Percentiles rank a stretch among this genome's conserved stretches.
Conservation (phyloP, 2,113 vertebrate species). For the Parotia lawesii region DNA sequence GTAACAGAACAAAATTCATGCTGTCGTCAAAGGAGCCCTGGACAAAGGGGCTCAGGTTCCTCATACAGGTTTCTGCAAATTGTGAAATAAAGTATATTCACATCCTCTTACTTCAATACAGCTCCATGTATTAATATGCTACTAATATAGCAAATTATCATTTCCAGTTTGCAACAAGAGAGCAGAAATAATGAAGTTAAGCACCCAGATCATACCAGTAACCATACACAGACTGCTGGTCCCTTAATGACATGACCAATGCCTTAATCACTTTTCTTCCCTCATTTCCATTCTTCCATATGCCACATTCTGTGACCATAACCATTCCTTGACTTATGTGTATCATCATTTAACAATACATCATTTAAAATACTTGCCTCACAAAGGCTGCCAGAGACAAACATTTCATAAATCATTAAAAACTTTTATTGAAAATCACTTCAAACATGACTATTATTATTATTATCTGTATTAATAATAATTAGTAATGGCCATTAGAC, state of each 20-base stretch:
- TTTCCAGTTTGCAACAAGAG: not conserved
- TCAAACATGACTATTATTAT: not conserved
- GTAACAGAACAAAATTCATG: accelerated
- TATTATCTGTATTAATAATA: slow-evolving; percentile 28
- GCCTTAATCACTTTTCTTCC: not conserved
- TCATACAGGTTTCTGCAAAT: not conserved
- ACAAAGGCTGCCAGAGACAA: not conserved
- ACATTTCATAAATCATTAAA: slow-evolving; percentile 28
- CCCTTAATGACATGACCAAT: not conserved
- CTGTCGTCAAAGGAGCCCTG: not conserved
- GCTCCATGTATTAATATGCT: not conserved
- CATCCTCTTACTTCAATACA: not conserved
- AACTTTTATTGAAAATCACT: slow-evolving; percentile 11
- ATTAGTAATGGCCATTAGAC: slow-evolving; percentile 21
- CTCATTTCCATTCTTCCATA: not conserved
- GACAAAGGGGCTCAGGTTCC: not conserved
- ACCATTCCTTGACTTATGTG: not conserved
- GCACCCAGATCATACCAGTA: not conserved
- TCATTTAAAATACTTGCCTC: not conserved
- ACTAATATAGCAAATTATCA: not conserved
- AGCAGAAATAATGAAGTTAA: not conserved
- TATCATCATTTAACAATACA: not conserved
- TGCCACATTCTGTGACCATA: not conserved
- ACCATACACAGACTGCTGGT: not conserved
- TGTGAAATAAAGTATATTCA: not conserved